Percentiles rank a stretch among this genome's conserved stretches.
Conservation (phyloP, 2,888 invertebrate species). For the Folsomia manolachei region DNA sequence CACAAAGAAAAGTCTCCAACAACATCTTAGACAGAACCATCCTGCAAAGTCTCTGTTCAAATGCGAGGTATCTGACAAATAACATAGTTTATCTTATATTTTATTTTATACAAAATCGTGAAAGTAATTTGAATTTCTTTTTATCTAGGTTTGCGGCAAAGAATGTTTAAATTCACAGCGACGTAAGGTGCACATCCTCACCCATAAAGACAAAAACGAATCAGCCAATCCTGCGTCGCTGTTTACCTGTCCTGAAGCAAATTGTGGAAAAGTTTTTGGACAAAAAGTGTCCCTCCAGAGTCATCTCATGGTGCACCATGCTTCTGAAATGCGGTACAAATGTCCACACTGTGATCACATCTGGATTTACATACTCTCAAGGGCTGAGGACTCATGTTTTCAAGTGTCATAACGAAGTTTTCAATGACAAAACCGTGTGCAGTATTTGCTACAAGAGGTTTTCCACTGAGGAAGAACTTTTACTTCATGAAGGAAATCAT, state of each 20-base stretch:
- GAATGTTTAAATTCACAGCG: conserved; percentile 18
- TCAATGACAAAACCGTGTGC: conserved; percentile 19
- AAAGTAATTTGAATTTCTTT: not conserved
- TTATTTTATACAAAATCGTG: too few species aligned
- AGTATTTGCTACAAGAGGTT: conserved; percentile 24
- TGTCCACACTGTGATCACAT: conserved; percentile 16
- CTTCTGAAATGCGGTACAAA: conserved; percentile 20
- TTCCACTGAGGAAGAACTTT: conserved; percentile 6
- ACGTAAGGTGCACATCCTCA: conserved; percentile 15
- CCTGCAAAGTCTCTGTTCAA: too few species aligned
- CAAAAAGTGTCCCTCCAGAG: not conserved
- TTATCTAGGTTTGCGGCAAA: conserved; percentile 25
- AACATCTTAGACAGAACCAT: not conserved
- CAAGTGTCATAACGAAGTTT: conserved; percentile 17
- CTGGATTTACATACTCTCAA: conserved; percentile 19
- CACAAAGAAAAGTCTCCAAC: not conserved
- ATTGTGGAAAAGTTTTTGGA: not conserved
- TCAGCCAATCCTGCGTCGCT: not conserved
- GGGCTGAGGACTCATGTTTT: conserved; percentile 22
- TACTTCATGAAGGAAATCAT: conserved; percentile 19
- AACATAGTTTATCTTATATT: too few species aligned
- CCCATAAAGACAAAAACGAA: conserved; percentile 17
- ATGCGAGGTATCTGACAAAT: too few species aligned
- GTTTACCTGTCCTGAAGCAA: conserved; percentile 7
- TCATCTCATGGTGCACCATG: conserved; percentile 16